Evolutionary conservation across 2,888 invertebrate species (phyloP), one percentile per base, ranked within the genome.

Genomic region (Fragum sueziense): DNA sequence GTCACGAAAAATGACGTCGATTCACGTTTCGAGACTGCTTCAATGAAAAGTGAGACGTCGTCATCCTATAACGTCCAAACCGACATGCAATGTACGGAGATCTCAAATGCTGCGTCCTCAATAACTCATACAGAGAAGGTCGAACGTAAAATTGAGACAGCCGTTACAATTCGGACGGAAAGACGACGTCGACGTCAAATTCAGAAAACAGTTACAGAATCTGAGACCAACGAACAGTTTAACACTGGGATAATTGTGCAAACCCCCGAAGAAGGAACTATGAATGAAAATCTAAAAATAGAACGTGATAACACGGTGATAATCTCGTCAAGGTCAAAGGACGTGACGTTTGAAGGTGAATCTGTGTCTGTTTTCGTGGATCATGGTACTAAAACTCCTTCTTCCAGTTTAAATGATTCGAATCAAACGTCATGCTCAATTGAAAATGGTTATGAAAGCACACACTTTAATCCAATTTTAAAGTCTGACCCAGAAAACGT

Each of bases 71-170:
- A 14, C 47, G 47, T 14, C 47, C 3, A 47, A 4, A 9, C 17
- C 2, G 3, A 4, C 4, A 47, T 20, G 47, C n/a, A 47, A 20
- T 57, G 27, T 22, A 57, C 1, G 27, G 57, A 25, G 14, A 27
- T 29, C 27, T 31, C 31, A 33, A 33, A 61, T 33, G 33, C 6
- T 17, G 6, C 20, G 33, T 61, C 65, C n/a, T 41, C 4, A 25
- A 25, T 65, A 25, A 25, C 41, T 17, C 27, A 37, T 25, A 7
- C 41, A 41, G 65, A 33, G 33, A n/a, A 70, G 3, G 29, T 80
- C 31, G 76, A 65, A 20, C 51, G 29, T 2, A 80, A 76, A 76
- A 84, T 84, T 70, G 80, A 84, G 51, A 84, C 83, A 27, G 83
- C 83, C 4, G 31, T 84, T 11, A 74, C 70, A 14, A 84, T 76